Evolutionary conservation across 92 coral and sea anemone genomes (phyloP), one percentile per base, ranked within the genome.

Genomic region (Scolanthus callimorphus): DNA sequence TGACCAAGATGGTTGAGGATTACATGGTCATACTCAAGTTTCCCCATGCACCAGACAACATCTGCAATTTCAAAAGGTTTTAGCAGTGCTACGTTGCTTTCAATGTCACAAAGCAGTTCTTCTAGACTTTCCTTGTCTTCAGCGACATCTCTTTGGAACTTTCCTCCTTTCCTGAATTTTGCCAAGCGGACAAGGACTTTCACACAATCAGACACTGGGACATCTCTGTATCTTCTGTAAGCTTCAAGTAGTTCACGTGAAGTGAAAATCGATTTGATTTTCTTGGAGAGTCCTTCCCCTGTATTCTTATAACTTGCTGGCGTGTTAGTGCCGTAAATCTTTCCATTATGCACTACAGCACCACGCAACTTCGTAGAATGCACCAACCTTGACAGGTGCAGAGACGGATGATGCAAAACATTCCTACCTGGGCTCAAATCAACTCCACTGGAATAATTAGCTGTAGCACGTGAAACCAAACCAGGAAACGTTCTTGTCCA

Each of bases 11-110:
- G 72, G 52, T 31, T 63, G 22, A 78, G 65, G 10, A 76, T 63
- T 21, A 30, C 27, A 34, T 69, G 82, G 4, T 17, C 31, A 4
- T 48, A n/a, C 2, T 67, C 75, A 0, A 74, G 67, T 29, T 67
- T 60, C 25, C 86, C 96, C 39, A 87, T 65, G 0, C 81, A 69
- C 85, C 85, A 79, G 4, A 87, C 56, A 1, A 67, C 58, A 65
- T 76, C 88, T 46, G 96, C 86, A 13, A 87, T 45, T 6, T 87
- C 81, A 28, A 58, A 65, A 0, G 74, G 81, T 46, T 72, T 69
- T 9, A 69, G 63, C 29, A 65, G 38, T 8, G 63, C 43, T 15
- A 51, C 63, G 23, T 31, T 51, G 3, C 17, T 20, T 20, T 59
- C 65, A 22, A 80, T 80, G 45, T 80, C 86, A 17, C 60, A 59